These are phyloP conservation scores for Synaphobranchus kaupii DNA, from an alignment of 2,797 vertebrate species.

Conservation along the genomic window DNA sequence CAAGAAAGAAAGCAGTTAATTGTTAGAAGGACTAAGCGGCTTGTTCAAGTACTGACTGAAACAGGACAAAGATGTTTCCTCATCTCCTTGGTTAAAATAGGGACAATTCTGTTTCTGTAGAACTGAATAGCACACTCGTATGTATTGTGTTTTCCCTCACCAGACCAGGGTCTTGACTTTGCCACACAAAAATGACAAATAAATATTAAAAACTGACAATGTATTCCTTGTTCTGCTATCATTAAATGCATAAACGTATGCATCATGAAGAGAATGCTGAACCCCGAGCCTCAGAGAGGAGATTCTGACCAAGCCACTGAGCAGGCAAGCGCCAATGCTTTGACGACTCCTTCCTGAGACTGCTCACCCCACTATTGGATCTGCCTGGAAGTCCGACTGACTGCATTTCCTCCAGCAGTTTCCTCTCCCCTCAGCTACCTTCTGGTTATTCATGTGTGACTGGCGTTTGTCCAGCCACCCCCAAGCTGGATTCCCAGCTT, in stretches of 20 bases:
- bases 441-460: constrained; percentile 14
- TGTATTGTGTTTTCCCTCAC: not conserved
- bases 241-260: not conserved
- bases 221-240: not conserved
- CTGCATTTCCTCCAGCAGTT: constrained; percentile 16
- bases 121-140: not conserved
- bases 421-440: constrained; percentile 13
- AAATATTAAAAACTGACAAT: not conserved
- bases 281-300: not conserved
- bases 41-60: not conserved
- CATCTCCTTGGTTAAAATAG: not conserved
- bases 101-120: not conserved
- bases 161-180: not conserved
- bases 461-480: not conserved
- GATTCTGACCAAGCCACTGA: not conserved
- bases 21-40: not conserved
- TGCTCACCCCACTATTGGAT: not conserved
- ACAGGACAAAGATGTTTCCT: not conserved
- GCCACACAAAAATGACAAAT: not conserved
- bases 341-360: not conserved
- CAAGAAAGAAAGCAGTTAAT: not conserved
- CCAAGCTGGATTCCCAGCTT: constrained; percentile 14
- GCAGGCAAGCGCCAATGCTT: not conserved
- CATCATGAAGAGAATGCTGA: not conserved
- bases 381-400: not conserved